Evolutionary conservation across 2,797 vertebrate genomes (phyloP).

Genomic region (Momotus momota): DNA sequence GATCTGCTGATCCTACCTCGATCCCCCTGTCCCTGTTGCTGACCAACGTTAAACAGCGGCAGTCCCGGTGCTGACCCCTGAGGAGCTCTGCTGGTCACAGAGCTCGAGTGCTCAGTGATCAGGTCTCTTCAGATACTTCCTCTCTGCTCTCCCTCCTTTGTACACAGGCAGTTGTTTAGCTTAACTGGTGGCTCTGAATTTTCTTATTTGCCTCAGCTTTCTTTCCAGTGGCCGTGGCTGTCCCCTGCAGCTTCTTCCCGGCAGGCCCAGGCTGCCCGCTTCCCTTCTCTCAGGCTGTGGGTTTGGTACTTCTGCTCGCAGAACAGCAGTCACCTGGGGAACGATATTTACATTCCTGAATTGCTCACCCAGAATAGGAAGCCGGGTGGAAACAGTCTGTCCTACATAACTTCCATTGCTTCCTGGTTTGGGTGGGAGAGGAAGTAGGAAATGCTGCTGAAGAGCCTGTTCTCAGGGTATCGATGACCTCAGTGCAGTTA

Average conservation of each 20-base stretch:
- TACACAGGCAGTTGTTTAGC: neutral
- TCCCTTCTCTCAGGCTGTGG: neutral
- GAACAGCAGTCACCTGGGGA: conserved; percentile 23
- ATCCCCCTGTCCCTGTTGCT: neutral
- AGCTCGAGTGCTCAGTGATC: neutral
- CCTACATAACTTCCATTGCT: conserved; percentile 60
- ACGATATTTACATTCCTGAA: conserved; percentile 45
- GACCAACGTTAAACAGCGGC: too few species aligned
- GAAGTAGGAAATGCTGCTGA: conserved; percentile 9
- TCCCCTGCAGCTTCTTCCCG: neutral
- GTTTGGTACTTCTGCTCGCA: neutral
- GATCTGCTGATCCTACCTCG: neutral
- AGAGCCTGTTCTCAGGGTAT: conserved; percentile 23
- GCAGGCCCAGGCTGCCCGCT: neutral
- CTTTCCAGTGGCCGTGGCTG: neutral
- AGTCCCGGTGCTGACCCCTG: neutral
- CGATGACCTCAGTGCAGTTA: neutral
- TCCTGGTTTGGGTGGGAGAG: conserved; percentile 64
- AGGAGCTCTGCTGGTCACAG: neutral
- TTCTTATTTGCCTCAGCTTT: neutral
- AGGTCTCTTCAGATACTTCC: neutral
- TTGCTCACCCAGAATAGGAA: conserved; percentile 48
- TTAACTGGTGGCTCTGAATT: neutral
- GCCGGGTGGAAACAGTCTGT: conserved; percentile 57
- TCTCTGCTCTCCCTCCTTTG: neutral